phyloP scores from a whole-genome alignment of 2,888 invertebrate genomes.

The Noctuana brunneofusca region DNA sequence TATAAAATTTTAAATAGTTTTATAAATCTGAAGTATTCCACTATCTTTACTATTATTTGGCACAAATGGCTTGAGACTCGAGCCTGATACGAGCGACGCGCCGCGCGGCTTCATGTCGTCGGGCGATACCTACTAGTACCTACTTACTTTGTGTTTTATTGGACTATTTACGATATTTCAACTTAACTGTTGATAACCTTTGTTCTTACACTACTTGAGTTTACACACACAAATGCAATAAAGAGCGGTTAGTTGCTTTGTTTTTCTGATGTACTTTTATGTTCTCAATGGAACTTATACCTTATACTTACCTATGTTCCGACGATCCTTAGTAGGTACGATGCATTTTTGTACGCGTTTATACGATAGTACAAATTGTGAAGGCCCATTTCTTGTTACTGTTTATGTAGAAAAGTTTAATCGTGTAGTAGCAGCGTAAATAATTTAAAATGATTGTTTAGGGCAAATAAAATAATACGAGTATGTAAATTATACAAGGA shows the following conservation, averaged over 20 bases:
- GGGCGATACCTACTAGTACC: too few species aligned
- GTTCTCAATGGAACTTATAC: neutral
- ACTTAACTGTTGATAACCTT: slow-evolving; percentile 22
- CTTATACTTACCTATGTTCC: neutral
- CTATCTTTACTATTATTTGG: slow-evolving; percentile 12
- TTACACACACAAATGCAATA: neutral
- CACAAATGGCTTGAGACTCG: neutral
- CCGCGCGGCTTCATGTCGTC: too few species aligned
- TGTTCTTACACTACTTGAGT: too few species aligned
- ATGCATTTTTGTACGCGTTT: too few species aligned
- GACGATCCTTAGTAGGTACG: neutral
- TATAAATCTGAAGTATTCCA: slow-evolving; percentile 14
- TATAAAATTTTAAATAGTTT: slow-evolving; percentile 6
- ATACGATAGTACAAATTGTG: too few species aligned
- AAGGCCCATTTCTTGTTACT: neutral
- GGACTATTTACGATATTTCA: slow-evolving; percentile 18
- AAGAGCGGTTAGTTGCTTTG: neutral
- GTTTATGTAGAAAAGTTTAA: neutral
- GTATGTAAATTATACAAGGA: neutral
- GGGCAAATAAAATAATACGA: neutral
- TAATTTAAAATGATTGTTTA: too few species aligned
- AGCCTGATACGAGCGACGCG: neutral
- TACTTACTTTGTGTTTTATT: too few species aligned
- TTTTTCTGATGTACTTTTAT: neutral
- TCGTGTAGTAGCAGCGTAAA: neutral